Conservation (phyloP, 2,113 vertebrate genomes). For the Amphilophus citrinellus region DNA sequence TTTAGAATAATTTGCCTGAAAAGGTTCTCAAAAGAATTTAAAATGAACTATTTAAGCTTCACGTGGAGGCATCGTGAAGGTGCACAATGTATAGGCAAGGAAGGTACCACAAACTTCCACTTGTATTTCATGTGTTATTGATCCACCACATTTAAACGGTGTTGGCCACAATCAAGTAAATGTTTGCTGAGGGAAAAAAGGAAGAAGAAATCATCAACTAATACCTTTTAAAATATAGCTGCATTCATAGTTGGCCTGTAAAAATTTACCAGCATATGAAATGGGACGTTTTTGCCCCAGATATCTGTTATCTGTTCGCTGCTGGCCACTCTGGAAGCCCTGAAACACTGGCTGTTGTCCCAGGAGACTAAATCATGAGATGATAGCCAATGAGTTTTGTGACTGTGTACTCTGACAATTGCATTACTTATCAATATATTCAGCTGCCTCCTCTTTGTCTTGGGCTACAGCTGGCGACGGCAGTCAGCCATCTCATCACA, state of each 20-base stretch:
- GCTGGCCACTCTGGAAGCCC: background rate
- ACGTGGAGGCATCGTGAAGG: too few relatives aligned
- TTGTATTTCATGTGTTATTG: background rate
- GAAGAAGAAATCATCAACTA: background rate
- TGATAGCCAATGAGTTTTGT: background rate
- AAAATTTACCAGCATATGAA: background rate
- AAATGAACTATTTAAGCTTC: too few relatives aligned
- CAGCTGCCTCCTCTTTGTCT: background rate
- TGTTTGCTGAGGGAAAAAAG: background rate
- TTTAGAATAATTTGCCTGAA: conserved; percentile 4
- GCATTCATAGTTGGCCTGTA: background rate
- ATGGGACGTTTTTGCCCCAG: background rate
- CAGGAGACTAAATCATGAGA: background rate
- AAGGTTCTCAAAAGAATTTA: background rate
- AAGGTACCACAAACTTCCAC: background rate
- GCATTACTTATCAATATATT: background rate
- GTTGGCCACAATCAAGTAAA: background rate
- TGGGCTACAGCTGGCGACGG: background rate
- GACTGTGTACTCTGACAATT: background rate
- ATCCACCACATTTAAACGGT: background rate
- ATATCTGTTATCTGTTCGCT: background rate
- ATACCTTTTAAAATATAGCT: background rate
- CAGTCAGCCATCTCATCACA: background rate
- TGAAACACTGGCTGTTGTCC: background rate
- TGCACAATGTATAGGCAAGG: background rate